Percentiles rank a stretch among this genome's conserved stretches.
Evolutionary conservation across 2,888 invertebrate species (phyloP).

Genomic region (Platynereis dumerilii): DNA sequence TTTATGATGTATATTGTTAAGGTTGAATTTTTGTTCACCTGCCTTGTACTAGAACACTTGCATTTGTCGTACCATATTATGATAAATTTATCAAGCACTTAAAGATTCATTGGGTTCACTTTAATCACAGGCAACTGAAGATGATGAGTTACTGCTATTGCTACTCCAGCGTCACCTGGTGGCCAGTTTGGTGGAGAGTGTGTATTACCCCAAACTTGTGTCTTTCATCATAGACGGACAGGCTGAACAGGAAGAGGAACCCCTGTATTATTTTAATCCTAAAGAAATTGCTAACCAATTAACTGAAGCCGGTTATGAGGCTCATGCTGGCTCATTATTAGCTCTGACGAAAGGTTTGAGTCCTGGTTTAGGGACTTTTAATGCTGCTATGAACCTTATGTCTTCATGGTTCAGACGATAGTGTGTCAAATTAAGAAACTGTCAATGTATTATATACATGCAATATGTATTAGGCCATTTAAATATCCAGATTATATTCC

Average conservation of each 20-base stretch:
- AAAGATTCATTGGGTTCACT: too few relatives aligned
- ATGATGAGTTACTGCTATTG: slow-evolving; percentile 43
- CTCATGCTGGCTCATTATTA: slow-evolving; percentile 53
- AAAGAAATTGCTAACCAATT: slow-evolving; percentile 47
- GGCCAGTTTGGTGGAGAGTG: slow-evolving; percentile 43
- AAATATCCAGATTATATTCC: not conserved
- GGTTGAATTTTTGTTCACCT: too few relatives aligned
- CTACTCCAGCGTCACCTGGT: slow-evolving; percentile 46
- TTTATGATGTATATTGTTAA: too few relatives aligned
- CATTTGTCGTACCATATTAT: too few relatives aligned
- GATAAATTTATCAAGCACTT: too few relatives aligned
- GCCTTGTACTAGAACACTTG: too few relatives aligned
- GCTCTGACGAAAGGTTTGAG: slow-evolving; percentile 49
- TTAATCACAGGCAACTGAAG: slow-evolving; percentile 17
- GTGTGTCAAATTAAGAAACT: too few relatives aligned
- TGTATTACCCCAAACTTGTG: slow-evolving; percentile 45
- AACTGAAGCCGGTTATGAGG: slow-evolving; percentile 43
- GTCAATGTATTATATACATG: slow-evolving; percentile 4
- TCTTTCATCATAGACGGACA: slow-evolving; percentile 31
- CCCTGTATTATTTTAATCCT: slow-evolving; percentile 29
- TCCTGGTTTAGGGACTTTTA: slow-evolving; percentile 51
- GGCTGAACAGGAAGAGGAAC: slow-evolving; percentile 14
- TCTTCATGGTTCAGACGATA: slow-evolving; percentile 23
- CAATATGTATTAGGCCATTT: not conserved
- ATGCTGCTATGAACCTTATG: slow-evolving; percentile 42